Percentiles rank a stretch among this genome's conserved stretches.
Evolutionary conservation across 2,888 invertebrate species (phyloP).

Genomic region (Drosophila sordidula): DNA sequence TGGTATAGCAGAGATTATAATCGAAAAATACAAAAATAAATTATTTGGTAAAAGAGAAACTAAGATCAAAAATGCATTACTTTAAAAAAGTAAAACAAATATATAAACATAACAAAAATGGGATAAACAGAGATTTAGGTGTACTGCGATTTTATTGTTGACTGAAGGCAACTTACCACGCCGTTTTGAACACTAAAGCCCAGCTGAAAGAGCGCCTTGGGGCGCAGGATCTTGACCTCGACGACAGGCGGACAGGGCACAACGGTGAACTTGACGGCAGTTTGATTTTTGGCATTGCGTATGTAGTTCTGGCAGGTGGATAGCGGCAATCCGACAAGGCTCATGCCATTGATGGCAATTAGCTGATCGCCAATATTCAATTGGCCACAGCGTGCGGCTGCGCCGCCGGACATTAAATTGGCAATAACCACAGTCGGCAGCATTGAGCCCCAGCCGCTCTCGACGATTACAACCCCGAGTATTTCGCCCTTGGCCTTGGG

Average conservation of each 20-base stretch:
- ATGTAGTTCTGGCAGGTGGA: constrained; percentile 99
- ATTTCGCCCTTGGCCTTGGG: constrained; percentile 99
- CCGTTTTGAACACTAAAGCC: constrained; percentile 99
- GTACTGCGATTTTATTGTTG: not conserved
- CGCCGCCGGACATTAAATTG: constrained; percentile 97
- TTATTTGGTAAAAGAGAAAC: too few relatives aligned
- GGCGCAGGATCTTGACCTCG: constrained; percentile 99
- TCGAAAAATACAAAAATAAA: too few relatives aligned
- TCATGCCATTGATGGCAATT: constrained; percentile 99
- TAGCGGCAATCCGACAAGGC: constrained; percentile 97
- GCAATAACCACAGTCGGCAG: constrained; percentile 99
- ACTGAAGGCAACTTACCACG: constrained; percentile 89
- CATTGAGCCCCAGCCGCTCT: constrained; percentile 99
- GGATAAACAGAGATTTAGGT: too few relatives aligned
- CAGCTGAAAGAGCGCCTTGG: constrained; percentile 99
- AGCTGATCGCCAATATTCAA: constrained; percentile 99
- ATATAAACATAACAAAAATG: too few relatives aligned
- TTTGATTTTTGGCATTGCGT: constrained; percentile 99
- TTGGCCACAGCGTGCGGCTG: constrained; percentile 98
- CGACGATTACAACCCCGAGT: constrained; percentile 99
- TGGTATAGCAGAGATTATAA: too few relatives aligned
- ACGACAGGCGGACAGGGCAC: constrained; percentile 99
- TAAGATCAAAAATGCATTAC: too few relatives aligned
- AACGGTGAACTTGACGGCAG: constrained; percentile 99
- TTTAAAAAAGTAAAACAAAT: too few relatives aligned